Conservation (phyloP, 2,888 invertebrate genomes). For the Pseudeuparius sepicola region DNA sequence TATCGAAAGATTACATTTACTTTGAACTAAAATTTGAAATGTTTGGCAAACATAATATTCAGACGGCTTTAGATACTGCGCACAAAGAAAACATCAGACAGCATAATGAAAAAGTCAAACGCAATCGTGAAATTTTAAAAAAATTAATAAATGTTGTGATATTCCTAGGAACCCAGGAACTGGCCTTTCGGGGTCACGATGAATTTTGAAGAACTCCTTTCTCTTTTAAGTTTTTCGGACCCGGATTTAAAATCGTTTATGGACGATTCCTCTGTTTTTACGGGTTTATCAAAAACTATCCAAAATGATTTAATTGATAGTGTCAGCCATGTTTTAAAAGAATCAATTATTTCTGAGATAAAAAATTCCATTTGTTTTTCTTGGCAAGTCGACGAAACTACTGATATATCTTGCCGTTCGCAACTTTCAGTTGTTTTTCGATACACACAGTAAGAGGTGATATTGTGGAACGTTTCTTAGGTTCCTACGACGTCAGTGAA, state of each 20-base stretch:
- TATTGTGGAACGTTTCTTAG: conserved; percentile 28
- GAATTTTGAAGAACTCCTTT: conserved; percentile 11
- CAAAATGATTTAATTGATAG: conserved; percentile 20
- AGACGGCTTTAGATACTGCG: conserved; percentile 4
- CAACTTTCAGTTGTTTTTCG: conserved; percentile 27
- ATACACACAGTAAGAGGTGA: conserved; percentile 21
- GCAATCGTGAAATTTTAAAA: conserved; percentile 1
- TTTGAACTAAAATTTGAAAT: conserved; percentile 4
- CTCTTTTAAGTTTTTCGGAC: conserved; percentile 4
- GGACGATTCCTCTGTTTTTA: conserved; percentile 13
- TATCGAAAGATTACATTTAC: not conserved
- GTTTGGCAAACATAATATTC: conserved; percentile 7
- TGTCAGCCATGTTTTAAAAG: conserved; percentile 4
- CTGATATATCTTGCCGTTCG: conserved; percentile 22
- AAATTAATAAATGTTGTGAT: conserved; percentile 9
- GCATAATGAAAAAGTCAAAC: conserved; percentile 8
- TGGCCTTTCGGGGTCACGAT: conserved; percentile 12
- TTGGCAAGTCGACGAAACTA: conserved; percentile 21
- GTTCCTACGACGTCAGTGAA: conserved; percentile 29
- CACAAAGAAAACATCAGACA: not conserved
- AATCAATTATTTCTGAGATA: conserved; percentile 14
- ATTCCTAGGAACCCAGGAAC: conserved; percentile 7
- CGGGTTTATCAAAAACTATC: conserved; percentile 17
- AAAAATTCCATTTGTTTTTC: conserved; percentile 16
- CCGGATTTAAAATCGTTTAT: conserved; percentile 12